phyloP scores from a whole-genome alignment of 1,140 invertebrate species.

The Cyclina sinensis region DNA sequence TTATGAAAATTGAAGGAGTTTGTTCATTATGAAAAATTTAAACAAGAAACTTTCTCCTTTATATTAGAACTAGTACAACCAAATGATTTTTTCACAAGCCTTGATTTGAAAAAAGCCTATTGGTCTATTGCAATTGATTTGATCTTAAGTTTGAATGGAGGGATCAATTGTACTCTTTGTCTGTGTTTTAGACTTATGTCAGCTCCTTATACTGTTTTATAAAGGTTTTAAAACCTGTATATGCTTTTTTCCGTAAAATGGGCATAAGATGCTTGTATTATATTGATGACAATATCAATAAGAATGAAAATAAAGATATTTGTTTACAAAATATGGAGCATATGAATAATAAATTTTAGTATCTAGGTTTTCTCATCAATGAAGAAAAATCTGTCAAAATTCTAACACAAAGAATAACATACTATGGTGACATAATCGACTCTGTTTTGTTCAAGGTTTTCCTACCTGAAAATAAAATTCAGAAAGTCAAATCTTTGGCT shows the following conservation, averaged over 20 bases:
- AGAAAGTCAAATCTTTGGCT: background rate
- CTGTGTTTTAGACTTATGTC: background rate
- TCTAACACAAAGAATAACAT: conserved; percentile 20
- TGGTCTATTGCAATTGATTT: conserved; percentile 34
- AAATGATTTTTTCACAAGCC: conserved; percentile 43
- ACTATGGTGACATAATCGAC: conserved; percentile 15
- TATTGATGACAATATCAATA: conserved; percentile 29
- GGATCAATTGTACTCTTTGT: background rate
- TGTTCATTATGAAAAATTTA: conserved; percentile 70
- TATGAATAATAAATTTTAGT: conserved; percentile 30
- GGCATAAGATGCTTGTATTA: conserved; percentile 42
- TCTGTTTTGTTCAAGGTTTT: conserved; percentile 19
- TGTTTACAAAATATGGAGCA: conserved; percentile 16
- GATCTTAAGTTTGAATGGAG: conserved; percentile 42
- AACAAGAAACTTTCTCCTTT: conserved; percentile 67
- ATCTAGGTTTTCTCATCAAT: conserved; percentile 42
- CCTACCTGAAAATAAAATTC: background rate
- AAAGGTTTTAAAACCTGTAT: conserved; percentile 29
- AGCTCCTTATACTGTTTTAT: conserved; percentile 24
- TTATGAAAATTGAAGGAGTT: conserved; percentile 66
- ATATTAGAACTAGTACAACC: conserved; percentile 45
- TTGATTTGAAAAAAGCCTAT: conserved; percentile 39
- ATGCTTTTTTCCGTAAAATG: conserved; percentile 29
- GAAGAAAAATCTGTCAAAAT: conserved; percentile 43
- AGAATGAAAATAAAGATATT: conserved; percentile 12